Evolutionary conservation across 2,113 vertebrate genomes (phyloP), one percentile per base, ranked within the genome.

Genomic region (Siniperca chuatsi): DNA sequence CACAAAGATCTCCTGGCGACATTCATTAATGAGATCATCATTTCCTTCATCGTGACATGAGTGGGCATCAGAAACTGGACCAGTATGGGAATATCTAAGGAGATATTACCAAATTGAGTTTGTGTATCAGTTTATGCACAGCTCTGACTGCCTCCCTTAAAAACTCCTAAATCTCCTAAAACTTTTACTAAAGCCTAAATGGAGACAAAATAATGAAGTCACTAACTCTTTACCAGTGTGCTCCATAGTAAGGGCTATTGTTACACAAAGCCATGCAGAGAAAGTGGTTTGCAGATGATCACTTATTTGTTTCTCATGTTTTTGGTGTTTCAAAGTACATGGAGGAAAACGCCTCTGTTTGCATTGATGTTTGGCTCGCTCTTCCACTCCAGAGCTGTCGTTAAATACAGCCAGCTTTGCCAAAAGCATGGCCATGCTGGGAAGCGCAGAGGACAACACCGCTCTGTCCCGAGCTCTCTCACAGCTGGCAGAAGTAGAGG

Each of bases 401-500:
- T 2, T 96, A 83, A 98, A 98, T 79, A 99, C 98, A 0, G 97
- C 97, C 1, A 96, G 97, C 91, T 99, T 99, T 84, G 97, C 98
- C 18, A 99, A 99, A 95, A 99, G 98, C 13, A 86, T 97, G 15
- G 98, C 98, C 82, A 99, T 99, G 98, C 94, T 99, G 83, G 98
- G 98, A 57, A 99, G 98, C 88, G 98, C 98, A 0, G 98, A 99
- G 94, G 98, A 99, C 95, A 99, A 99, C 96, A 99, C 98, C 0
- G 98, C 98, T 3, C 94, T 99, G 50, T 99, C 98, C 11, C 94
- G 98, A 3, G 98, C 98, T 0, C 96, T 99, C 33, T 99, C 97
- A 68, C 98, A 99, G 91, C 96, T 99, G 92, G 98, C 98, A 0
- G 98, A 99, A 93, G 98, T 99, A 89, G 98, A 99, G 89, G 98